These are phyloP conservation scores for Aphidius colemani DNA, from an alignment of 2,888 invertebrate species.

Conservation along the genomic window DNA sequence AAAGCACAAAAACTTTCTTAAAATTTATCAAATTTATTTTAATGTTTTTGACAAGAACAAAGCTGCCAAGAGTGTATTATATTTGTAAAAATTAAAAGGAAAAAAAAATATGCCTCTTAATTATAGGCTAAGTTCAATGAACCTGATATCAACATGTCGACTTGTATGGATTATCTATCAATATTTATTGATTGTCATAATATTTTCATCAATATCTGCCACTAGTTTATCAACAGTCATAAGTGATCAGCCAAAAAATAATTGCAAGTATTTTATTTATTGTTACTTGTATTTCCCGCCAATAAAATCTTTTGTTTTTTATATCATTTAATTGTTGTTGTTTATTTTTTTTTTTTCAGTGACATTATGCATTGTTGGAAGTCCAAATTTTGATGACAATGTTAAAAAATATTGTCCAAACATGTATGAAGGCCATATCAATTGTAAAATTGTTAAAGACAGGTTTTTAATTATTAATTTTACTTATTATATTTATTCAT, in stretches of 20 bases:
- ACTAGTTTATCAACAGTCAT: not conserved
- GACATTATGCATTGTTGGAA: slow-evolving; percentile 74
- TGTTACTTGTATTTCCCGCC: not conserved
- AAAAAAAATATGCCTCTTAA: too few species aligned
- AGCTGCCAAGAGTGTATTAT: too few species aligned
- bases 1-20: too few species aligned
- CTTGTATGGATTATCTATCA: too few species aligned
- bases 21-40: too few species aligned
- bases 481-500: not conserved
- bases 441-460: not conserved
- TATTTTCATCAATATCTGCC: too few species aligned
- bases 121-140: too few species aligned
- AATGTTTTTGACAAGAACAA: too few species aligned
- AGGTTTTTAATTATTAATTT: slow-evolving; percentile 3
- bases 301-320: slow-evolving; percentile 2
- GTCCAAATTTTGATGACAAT: slow-evolving; percentile 37
- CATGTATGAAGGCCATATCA: slow-evolving; percentile 1
- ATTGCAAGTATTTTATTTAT: not conserved
- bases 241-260: not conserved
- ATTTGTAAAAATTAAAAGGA: too few species aligned
- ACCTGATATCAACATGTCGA: too few species aligned
- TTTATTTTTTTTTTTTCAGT: slow-evolving; percentile 60
- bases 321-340: slow-evolving; percentile 10
- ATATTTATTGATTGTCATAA: too few species aligned
- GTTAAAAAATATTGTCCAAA: slow-evolving; percentile 27